Evolutionary conservation across 2,797 vertebrate species (phyloP).

Genomic region (Rhyacichthys aspro): DNA sequence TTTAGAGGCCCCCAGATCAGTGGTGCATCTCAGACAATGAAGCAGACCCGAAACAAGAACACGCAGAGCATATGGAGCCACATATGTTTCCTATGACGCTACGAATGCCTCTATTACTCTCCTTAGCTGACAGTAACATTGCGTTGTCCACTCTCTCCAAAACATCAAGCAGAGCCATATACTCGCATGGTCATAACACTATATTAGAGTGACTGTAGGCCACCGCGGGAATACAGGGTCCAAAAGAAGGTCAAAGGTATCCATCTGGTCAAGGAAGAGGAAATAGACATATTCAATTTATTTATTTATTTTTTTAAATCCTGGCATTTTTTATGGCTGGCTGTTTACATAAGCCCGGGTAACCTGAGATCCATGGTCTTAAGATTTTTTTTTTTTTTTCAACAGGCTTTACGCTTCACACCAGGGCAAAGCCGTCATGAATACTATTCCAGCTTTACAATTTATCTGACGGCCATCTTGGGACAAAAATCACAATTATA

Average conservation of each 20-base stretch:
- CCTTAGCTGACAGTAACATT: slow-evolving; percentile 79
- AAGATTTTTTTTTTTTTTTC: slow-evolving; percentile 47
- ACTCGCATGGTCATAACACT: slow-evolving; percentile 66
- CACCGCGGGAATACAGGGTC: slow-evolving; percentile 60
- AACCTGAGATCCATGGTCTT: slow-evolving; percentile 77
- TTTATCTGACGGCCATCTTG: slow-evolving; percentile 41
- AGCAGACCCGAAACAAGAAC: slow-evolving; percentile 70
- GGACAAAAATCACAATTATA: slow-evolving; percentile 32
- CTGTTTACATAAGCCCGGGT: slow-evolving; percentile 77
- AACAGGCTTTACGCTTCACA: slow-evolving; percentile 71
- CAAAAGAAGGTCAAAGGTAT: slow-evolving; percentile 69
- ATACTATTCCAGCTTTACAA: slow-evolving; percentile 63
- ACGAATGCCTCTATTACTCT: slow-evolving; percentile 81
- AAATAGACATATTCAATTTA: slow-evolving; percentile 18
- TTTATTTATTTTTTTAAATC: slow-evolving; percentile 47
- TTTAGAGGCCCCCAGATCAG: slow-evolving; percentile 76
- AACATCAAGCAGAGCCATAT: slow-evolving; percentile 67
- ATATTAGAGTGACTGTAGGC: slow-evolving; percentile 69
- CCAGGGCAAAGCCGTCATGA: slow-evolving; percentile 70
- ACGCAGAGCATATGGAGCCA: slow-evolving; percentile 78
- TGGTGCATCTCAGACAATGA: slow-evolving; percentile 77
- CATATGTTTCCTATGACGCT: slow-evolving; percentile 83
- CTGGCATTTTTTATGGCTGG: slow-evolving; percentile 56
- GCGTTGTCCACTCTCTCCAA: slow-evolving; percentile 68
- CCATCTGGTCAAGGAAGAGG: slow-evolving; percentile 58